Conservation (phyloP, 2,888 invertebrate species). For the Heliconius erato region DNA sequence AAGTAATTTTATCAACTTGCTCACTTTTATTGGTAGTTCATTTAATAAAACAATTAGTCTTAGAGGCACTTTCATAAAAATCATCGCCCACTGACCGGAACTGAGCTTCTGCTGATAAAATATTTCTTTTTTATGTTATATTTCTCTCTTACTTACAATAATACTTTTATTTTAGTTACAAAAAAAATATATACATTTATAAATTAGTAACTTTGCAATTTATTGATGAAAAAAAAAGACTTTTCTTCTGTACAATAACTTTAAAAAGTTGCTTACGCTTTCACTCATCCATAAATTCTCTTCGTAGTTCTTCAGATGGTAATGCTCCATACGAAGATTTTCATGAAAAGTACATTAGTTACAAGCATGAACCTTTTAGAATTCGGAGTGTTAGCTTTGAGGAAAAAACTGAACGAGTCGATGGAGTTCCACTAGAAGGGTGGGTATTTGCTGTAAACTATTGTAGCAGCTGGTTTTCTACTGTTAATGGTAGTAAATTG, state of each 20-base stretch:
- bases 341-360: constrained; percentile 92
- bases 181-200: background rate
- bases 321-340: constrained; percentile 90
- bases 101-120: constrained; percentile 41
- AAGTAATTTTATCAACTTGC: constrained; percentile 16
- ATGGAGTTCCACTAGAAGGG: constrained; percentile 74
- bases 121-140: constrained; percentile 3
- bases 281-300: constrained; percentile 78
- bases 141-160: too few species aligned
- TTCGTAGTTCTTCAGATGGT: constrained; percentile 85
- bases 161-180: too few species aligned
- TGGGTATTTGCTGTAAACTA: constrained; percentile 61
- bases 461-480: background rate
- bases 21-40: constrained; percentile 27
- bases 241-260: constrained; percentile 2
- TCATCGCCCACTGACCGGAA: constrained; percentile 46
- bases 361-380: constrained; percentile 89
- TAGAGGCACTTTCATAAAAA: constrained; percentile 51
- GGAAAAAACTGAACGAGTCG: constrained; percentile 81
- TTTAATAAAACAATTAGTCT: constrained; percentile 28
- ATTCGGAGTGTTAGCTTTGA: constrained; percentile 91
- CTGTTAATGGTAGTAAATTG: background rate
- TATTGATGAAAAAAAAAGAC: background rate
- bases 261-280: constrained; percentile 62
- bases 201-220: background rate